Evolutionary conservation across 2,113 vertebrate species (phyloP).

Genomic region (human): GRCh38 chr1:108004501-108005000

Average conservation of each 20-base stretch:
- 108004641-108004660: neutral
- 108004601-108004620: neutral
- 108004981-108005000: neutral
- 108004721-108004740: constrained; percentile 23
- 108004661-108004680: constrained; percentile 32
- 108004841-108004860: neutral
- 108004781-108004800: neutral
- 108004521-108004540: neutral
- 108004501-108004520: constrained; percentile 38
- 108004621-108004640: constrained; percentile 1
- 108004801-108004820: neutral
- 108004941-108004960: neutral
- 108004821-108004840: neutral
- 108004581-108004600: neutral
- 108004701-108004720: constrained; percentile 46
- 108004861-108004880: neutral
- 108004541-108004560: neutral
- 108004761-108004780: neutral
- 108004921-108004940: neutral
- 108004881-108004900: neutral
- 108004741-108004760: neutral
- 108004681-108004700: neutral
- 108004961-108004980: neutral
- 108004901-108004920: neutral
- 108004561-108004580: neutral